Percentiles rank a stretch among this genome's conserved stretches.
These are phyloP conservation scores for Lottia gigantea DNA, from an alignment of 2,888 invertebrate species.

Conservation along the genomic window DNA sequence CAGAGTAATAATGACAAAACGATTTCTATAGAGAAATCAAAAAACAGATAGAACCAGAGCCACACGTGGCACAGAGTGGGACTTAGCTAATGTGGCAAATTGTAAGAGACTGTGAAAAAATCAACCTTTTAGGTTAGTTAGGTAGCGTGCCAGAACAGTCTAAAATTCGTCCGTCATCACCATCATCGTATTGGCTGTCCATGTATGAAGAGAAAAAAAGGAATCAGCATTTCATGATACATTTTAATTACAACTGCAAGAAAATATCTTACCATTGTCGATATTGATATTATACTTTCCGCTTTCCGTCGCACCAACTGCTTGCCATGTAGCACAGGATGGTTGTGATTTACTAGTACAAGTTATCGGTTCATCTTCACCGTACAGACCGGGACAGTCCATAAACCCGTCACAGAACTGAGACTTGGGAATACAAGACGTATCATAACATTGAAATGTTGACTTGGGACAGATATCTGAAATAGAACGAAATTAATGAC, in stretches of 20 bases:
- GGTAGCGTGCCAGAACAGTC: too few species aligned
- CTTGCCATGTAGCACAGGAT: constrained; percentile 14
- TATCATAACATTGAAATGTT: constrained; percentile 17
- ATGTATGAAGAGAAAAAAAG: too few species aligned
- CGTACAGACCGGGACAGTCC: constrained; percentile 12
- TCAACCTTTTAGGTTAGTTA: too few species aligned
- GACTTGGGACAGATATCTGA: not conserved
- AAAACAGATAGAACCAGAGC: too few species aligned
- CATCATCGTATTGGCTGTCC: too few species aligned
- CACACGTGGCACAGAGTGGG: too few species aligned
- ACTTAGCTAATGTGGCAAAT: too few species aligned
- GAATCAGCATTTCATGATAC: too few species aligned
- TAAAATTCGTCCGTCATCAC: too few species aligned
- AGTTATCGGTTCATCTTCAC: constrained; percentile 5
- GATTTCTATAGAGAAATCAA: not conserved
- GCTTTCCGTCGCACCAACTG: constrained; percentile 1
- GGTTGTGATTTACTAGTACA: constrained; percentile 14
- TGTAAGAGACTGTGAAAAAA: too few species aligned
- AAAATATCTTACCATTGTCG: not conserved
- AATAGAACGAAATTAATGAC: not conserved
- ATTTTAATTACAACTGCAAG: too few species aligned
- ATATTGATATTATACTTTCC: constrained; percentile 11
- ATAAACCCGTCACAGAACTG: constrained; percentile 14
- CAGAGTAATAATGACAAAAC: too few species aligned
- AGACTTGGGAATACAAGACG: constrained; percentile 1